Evolutionary conservation across 2,797 vertebrate species (phyloP).

Genomic region (Epinephelus malabaricus): DNA sequence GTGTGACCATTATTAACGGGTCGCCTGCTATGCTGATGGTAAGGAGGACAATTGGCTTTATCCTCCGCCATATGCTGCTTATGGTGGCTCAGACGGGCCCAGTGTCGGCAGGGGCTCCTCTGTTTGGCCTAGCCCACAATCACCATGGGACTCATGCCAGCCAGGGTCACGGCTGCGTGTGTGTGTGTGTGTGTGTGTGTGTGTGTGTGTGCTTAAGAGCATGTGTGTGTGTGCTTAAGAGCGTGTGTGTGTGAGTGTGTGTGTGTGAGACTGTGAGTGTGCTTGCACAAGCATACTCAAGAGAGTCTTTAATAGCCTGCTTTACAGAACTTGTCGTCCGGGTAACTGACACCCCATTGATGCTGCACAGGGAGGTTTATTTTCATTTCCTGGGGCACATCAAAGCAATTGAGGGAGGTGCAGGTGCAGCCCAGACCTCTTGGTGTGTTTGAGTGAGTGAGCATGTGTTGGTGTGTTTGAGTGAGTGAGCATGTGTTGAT

Average conservation of each 20-base stretch:
- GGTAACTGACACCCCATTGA: constrained; percentile 88
- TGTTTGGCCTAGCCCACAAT: constrained; percentile 87
- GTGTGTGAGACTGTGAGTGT: constrained; percentile 45
- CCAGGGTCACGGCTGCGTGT: constrained; percentile 77
- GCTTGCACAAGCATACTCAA: constrained; percentile 75
- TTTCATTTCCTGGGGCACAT: constrained; percentile 87
- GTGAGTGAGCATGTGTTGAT: constrained; percentile 74
- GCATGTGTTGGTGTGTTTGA: constrained; percentile 73
- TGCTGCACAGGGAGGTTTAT: constrained; percentile 84
- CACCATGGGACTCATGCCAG: constrained; percentile 87
- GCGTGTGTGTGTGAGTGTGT: constrained; percentile 10
- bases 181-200: constrained; percentile 25
- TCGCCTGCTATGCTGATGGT: constrained; percentile 85
- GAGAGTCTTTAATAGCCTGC: constrained; percentile 84
- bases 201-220: constrained; percentile 18
- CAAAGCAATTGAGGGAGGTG: constrained; percentile 82
- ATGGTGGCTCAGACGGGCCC: constrained; percentile 85
- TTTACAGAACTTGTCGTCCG: constrained; percentile 83
- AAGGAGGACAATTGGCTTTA: constrained; percentile 90
- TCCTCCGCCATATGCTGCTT: constrained; percentile 88
- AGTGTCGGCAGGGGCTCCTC: constrained; percentile 84
- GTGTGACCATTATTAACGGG: constrained; percentile 90
- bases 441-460: constrained; percentile 70
- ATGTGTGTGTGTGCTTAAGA: constrained; percentile 1
- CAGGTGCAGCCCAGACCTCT: constrained; percentile 84